Base-by-base conservation (phyloP, 1,140 invertebrate species). In the Dendrolimus kikuchii region DNA sequence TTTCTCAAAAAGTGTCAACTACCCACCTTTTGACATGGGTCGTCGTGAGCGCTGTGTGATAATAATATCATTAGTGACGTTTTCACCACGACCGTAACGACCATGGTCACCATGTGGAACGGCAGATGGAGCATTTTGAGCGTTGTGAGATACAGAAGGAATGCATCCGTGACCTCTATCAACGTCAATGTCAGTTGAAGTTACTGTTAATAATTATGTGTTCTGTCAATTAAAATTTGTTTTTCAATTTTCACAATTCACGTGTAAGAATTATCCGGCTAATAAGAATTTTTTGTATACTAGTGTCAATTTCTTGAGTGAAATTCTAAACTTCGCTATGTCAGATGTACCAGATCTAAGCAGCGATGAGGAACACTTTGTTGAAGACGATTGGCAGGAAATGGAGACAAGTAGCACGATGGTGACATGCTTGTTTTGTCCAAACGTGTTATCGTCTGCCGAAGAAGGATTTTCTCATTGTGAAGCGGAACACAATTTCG, bases 401-500 rank as follows among this genome's bases (percentile, higher is more conserved):
- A 86, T 86, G 79, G 85, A 88, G 49, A 62, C 68, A 2, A 76
- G 60, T 52, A 63, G 76, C 40, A 80, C 78, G 6, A 51, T 70
- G 42, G 81, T 89, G 59, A 74, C 69, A 49, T 91, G 90, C 78
- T 81, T 92, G 50, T 92, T 92, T 80, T 92, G 91, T 71, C 46
- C 78, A 5, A 74, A 84, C 38, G 71, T 86, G 53, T 87, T 89
- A 46, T 58, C 77, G 2, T 87, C 80, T 42, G 85, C 92, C 7
- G 89, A 90, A 41, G 74, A 81, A 54, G 90, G 89, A 38, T 75
- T 92, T 45, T 78, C 85, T 37, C 91, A 92, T 62, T 89, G 91
- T 59, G 83, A 88, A 55, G 68, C 62, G 8, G 74, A 70, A 7
- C 95, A 97, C 69, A 88, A 89, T 48, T 93, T 97, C 70, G 90